Percentiles rank a stretch among this genome's conserved stretches.
Evolutionary conservation across 1,140 invertebrate genomes (phyloP).

Genomic region (Nasonia vitripennis): DNA sequence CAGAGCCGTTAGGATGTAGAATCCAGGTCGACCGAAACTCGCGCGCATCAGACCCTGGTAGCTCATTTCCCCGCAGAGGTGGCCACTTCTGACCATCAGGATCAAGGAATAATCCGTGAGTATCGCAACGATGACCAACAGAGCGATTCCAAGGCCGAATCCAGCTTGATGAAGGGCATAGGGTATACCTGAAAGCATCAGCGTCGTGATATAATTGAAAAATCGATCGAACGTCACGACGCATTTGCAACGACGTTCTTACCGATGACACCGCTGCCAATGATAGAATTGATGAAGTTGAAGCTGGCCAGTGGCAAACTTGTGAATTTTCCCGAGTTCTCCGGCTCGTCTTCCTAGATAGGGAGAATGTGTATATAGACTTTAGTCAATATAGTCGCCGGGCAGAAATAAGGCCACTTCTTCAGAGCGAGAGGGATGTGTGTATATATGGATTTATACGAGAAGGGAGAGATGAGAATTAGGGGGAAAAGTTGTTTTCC

Average conservation of each 20-base stretch:
- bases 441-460: no score
- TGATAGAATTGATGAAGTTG: slow-evolving; percentile 96
- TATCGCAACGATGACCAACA: slow-evolving; percentile 85
- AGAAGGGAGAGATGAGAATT: background rate
- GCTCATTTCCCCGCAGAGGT: slow-evolving; percentile 87
- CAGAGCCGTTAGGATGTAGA: slow-evolving; percentile 84
- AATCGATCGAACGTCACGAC: background rate
- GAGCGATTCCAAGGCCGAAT: slow-evolving; percentile 84
- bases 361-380: background rate
- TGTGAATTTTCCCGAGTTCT: slow-evolving; percentile 75
- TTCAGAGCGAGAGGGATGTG: background rate
- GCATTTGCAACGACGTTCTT: slow-evolving; percentile 58
- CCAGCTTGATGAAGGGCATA: slow-evolving; percentile 89
- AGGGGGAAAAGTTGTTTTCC: no score
- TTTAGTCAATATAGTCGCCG: no score
- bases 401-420: background rate
- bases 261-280: slow-evolving; percentile 93
- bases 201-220: background rate
- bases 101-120: slow-evolving; percentile 91
- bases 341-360: slow-evolving; percentile 73
- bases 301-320: slow-evolving; percentile 89
- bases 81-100: slow-evolving; percentile 87
- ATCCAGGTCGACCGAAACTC: slow-evolving; percentile 88
- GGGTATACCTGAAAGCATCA: slow-evolving; percentile 81
- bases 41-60: slow-evolving; percentile 91